Conservation (phyloP, 2,888 invertebrate genomes). For the Philhelius pedissequus region DNA sequence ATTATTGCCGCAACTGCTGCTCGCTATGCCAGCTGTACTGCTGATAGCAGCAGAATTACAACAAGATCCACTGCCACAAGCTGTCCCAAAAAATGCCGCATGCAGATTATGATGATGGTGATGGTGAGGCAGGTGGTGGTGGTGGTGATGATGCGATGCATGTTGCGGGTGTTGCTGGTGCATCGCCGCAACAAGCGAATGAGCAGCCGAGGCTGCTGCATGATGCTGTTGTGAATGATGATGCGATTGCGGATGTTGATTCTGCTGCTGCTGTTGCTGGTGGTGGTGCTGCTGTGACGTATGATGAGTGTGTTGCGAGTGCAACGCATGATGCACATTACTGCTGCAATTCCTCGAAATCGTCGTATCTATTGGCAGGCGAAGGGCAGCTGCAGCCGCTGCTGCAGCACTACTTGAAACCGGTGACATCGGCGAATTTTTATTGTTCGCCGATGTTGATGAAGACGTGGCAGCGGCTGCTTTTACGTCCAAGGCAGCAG, state of each 20-base stretch:
- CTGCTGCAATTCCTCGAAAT: slow-evolving; percentile 70
- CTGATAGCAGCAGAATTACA: slow-evolving; percentile 50
- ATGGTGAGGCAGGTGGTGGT: slow-evolving; percentile 56
- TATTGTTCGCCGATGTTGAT: slow-evolving; percentile 39
- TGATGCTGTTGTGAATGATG: slow-evolving; percentile 56
- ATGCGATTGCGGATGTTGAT: slow-evolving; percentile 39
- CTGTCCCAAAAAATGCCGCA: slow-evolving; percentile 56
- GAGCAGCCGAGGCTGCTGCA: slow-evolving; percentile 42
- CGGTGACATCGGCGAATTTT: slow-evolving; percentile 64
- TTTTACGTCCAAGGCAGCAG: slow-evolving; percentile 50
- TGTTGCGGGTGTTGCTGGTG: slow-evolving; percentile 62
- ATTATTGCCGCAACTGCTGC: slow-evolving; percentile 50
- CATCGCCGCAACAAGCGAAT: slow-evolving; percentile 57
- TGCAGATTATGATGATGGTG: slow-evolving; percentile 66
- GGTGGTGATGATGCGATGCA: slow-evolving; percentile 42
- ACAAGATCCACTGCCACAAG: slow-evolving; percentile 41
- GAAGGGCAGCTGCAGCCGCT: slow-evolving; percentile 70
- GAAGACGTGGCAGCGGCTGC: slow-evolving; percentile 63
- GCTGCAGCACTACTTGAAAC: slow-evolving; percentile 71
- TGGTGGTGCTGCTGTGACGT: slow-evolving; percentile 44
- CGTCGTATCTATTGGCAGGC: slow-evolving; percentile 71
- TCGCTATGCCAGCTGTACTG: slow-evolving; percentile 43
- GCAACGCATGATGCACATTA: slow-evolving; percentile 52
- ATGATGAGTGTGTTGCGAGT: slow-evolving; percentile 50
- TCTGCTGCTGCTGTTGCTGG: slow-evolving; percentile 40